A percentile compares a stretch with the other conserved stretches of the same genome.
Conservation (phyloP, 2,888 invertebrate species). For the Stenichneumon culpator region DNA sequence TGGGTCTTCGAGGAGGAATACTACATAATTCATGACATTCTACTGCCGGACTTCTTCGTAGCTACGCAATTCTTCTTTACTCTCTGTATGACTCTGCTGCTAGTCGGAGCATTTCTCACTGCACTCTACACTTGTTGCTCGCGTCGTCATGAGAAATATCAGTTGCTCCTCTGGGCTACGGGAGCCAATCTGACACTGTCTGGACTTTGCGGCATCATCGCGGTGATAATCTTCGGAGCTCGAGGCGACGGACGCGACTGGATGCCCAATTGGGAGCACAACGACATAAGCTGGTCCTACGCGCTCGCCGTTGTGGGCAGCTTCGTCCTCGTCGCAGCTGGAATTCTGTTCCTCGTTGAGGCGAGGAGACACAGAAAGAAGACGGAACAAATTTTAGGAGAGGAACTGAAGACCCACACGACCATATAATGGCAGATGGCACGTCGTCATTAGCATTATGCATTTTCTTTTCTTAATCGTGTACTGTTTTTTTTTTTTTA, state of each 20-base stretch:
- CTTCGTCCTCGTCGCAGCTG: slow-evolving; percentile 91
- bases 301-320: slow-evolving; percentile 94
- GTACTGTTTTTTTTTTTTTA: slow-evolving; percentile 14
- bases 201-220: slow-evolving; percentile 92
- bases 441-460: background rate
- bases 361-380: slow-evolving; percentile 92
- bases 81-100: slow-evolving; percentile 92
- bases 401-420: slow-evolving; percentile 90
- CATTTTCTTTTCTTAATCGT: background rate
- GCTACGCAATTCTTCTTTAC: slow-evolving; percentile 98
- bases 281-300: slow-evolving; percentile 97
- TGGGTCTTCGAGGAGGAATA: slow-evolving; percentile 99
- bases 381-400: slow-evolving; percentile 90
- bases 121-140: slow-evolving; percentile 91
- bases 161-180: slow-evolving; percentile 90
- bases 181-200: slow-evolving; percentile 91
- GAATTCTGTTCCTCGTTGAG: slow-evolving; percentile 93
- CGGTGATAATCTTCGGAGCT: slow-evolving; percentile 95
- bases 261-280: slow-evolving; percentile 99
- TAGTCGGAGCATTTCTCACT: slow-evolving; percentile 91
- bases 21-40: slow-evolving; percentile 95
- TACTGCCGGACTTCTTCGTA: slow-evolving; percentile 96
- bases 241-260: slow-evolving; percentile 96
- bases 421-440: slow-evolving; percentile 87
- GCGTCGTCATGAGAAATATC: slow-evolving; percentile 91